phyloP scores from a whole-genome alignment of 2,113 vertebrate genomes.

The Proteles cristata region DNA sequence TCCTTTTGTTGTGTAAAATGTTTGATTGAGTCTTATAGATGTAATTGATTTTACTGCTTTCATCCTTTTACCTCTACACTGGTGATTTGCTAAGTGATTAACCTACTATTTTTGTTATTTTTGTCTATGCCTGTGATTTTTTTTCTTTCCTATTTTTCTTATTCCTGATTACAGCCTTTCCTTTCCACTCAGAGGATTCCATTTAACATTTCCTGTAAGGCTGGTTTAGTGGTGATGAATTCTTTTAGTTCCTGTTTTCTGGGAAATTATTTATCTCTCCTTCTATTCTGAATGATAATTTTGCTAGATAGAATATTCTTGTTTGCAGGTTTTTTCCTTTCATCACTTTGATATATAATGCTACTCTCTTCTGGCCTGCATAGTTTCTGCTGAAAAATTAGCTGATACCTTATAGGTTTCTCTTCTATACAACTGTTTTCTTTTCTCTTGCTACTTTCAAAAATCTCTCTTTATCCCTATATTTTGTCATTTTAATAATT shows the following conservation, averaged over 20 bases:
- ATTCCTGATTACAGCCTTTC: not conserved
- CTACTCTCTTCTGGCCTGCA: not conserved
- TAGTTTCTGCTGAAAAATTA: not conserved
- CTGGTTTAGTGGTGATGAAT: not conserved
- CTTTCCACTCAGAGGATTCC: not conserved
- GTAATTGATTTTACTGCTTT: not conserved
- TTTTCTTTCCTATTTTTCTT: not conserved
- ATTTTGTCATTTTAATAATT: not conserved
- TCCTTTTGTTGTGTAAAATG: not conserved
- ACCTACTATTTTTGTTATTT: not conserved
- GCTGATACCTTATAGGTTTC: not conserved
- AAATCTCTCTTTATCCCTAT: not conserved
- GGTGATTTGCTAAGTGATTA: not conserved
- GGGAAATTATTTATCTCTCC: not conserved
- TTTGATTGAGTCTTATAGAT: not conserved
- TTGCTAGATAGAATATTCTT: not conserved
- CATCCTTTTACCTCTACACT: not conserved
- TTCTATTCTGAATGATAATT: not conserved
- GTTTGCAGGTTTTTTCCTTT: not conserved
- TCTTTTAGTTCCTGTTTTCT: not conserved
- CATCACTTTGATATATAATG: not conserved
- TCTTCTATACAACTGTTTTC: not conserved
- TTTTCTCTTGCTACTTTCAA: not conserved
- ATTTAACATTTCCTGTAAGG: not conserved
- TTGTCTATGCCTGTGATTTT: not conserved